Evolutionary conservation across 1,140 invertebrate species (phyloP).

Genomic region (Thalassaphorura encarpata): DNA sequence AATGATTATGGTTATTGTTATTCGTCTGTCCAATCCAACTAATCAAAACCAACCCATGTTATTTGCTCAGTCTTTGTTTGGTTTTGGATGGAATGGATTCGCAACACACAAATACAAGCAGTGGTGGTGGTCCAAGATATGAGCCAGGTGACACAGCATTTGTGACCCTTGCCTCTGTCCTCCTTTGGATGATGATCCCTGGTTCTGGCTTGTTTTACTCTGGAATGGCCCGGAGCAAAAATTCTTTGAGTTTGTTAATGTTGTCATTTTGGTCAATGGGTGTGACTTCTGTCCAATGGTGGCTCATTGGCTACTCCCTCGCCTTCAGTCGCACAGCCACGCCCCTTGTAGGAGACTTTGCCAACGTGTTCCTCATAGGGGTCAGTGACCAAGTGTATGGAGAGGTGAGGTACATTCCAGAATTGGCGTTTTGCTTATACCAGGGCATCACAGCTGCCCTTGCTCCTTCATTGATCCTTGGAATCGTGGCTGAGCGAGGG

Average conservation of each 20-base stretch:
- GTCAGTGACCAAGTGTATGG: background rate
- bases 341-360: background rate
- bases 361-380: background rate
- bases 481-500: background rate
- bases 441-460: constrained; percentile 4
- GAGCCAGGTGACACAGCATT: background rate
- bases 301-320: background rate
- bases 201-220: background rate
- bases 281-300: background rate
- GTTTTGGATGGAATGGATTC: too few relatives aligned
- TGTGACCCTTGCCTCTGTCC: background rate
- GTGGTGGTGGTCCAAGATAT: too few relatives aligned
- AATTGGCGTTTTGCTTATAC: constrained; percentile 11
- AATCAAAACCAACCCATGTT: too few relatives aligned
- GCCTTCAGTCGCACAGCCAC: background rate
- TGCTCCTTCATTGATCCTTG: background rate
- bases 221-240: background rate
- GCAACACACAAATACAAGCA: too few relatives aligned
- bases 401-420: background rate
- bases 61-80: too few relatives aligned
- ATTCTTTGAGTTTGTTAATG: background rate
- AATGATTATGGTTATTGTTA: too few relatives aligned
- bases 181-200: constrained; percentile 3
- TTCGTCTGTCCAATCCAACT: too few relatives aligned
- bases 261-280: background rate